Conservation (phyloP, 2,888 invertebrate genomes). For the Drosophila emarginata region DNA sequence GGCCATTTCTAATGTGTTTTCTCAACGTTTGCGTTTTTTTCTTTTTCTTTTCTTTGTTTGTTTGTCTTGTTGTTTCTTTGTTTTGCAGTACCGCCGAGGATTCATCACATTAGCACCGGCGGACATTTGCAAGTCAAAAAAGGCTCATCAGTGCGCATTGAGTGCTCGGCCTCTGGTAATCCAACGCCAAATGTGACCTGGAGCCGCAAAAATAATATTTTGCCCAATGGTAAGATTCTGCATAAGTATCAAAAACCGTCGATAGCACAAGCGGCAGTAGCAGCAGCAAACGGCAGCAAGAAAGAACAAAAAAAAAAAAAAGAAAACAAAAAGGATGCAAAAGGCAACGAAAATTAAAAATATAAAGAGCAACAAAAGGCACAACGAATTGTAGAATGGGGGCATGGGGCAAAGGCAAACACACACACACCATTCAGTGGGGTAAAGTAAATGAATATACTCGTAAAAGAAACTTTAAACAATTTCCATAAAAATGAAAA, state of each 20-base stretch:
- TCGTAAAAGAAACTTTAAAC: slow-evolving; percentile 59
- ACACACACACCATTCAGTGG: slow-evolving; percentile 18
- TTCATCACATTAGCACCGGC: slow-evolving; percentile 85
- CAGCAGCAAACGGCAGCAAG: slow-evolving; percentile 8
- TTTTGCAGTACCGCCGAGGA: slow-evolving; percentile 85
- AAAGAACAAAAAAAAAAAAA: slow-evolving; percentile 21
- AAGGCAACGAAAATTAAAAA: slow-evolving; percentile 44
- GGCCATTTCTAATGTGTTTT: slow-evolving; percentile 72
- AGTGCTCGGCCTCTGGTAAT: slow-evolving; percentile 90
- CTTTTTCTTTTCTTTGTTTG: neutral
- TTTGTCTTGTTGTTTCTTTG: slow-evolving; percentile 1
- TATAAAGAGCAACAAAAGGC: slow-evolving; percentile 43
- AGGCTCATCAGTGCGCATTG: slow-evolving; percentile 89
- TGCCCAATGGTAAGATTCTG: slow-evolving; percentile 82
- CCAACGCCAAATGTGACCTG: slow-evolving; percentile 91
- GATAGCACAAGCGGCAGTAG: neutral
- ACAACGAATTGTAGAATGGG: neutral
- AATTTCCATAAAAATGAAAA: slow-evolving; percentile 75
- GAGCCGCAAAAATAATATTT: slow-evolving; percentile 84
- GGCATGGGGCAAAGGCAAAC: slow-evolving; percentile 4
- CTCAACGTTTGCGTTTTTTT: neutral
- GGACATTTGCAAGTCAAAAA: slow-evolving; percentile 87
- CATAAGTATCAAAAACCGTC: slow-evolving; percentile 53
- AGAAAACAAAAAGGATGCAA: slow-evolving; percentile 35
- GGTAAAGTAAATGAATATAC: slow-evolving; percentile 62